Evolutionary conservation across 2,888 invertebrate species (phyloP), one percentile per base, ranked within the genome.

Genomic region (Lasioglossum villosulum): DNA sequence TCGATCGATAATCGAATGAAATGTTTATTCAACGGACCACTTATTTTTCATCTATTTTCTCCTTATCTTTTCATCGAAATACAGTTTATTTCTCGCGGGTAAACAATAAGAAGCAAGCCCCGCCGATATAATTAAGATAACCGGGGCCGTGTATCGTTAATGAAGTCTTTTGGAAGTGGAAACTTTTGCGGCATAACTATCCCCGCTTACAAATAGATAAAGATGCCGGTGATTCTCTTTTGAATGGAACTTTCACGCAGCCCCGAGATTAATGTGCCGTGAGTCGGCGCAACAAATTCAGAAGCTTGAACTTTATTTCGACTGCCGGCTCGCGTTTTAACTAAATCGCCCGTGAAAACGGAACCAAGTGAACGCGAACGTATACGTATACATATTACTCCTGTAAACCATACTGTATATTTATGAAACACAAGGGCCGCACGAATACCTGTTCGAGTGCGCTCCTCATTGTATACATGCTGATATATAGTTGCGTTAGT

Each of bases 121-220:
- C 19, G 45, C 42, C 14, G 42, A 82, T 42, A 3, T 73, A 74
- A 79, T 73, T 74, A 73, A 56, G 45, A 56, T 82, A 79, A n/a
- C 39, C 45, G 4, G 1, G 45, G 19, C 68, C n/a, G 34, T 30
- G 27, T 68, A 48, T 48, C 27, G 79, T 56, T 73, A 79, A 82
- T 23, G 52, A 79, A 74, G 42, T 56, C 73, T 73, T 56, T 68
- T 19, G 27, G 16, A 68, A 82, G 42, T 68, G 19, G 23, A 52
- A 73, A 78, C 42, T 75, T 76, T 42, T 14, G 12, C 56, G 10
- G 37, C 37, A 59, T 70, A 37, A 6, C 34, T 78, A 48, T 19
- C 45, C 45, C n/a, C 5, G n/a, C 5, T 5, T 52, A n/a, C 23
- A 4, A 39, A 71, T 77, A n/a, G 52, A 73, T 30, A 30, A 27